Percentiles rank a stretch among this genome's conserved stretches.
These are phyloP conservation scores for Melanophora roralis DNA, from an alignment of 2,888 invertebrate species.

Conservation along the genomic window DNA sequence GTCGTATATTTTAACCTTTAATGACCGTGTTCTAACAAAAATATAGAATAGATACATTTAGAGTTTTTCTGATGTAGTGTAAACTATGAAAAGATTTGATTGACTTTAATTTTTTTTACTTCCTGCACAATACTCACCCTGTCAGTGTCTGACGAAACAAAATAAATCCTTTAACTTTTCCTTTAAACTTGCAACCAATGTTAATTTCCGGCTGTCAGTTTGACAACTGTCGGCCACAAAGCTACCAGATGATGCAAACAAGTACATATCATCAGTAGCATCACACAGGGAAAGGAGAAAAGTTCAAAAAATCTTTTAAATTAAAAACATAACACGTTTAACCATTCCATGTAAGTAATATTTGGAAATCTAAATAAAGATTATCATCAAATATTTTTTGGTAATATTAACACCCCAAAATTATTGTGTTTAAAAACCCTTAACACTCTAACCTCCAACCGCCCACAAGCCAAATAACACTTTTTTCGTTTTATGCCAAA, in stretches of 20 bases:
- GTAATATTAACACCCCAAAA: slow-evolving; percentile 43
- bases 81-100: too few species aligned
- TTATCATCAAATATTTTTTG: slow-evolving; percentile 56
- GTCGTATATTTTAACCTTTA: too few species aligned
- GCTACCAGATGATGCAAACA: slow-evolving; percentile 53
- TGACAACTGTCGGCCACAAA: slow-evolving; percentile 62
- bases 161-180: slow-evolving; percentile 20
- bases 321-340: slow-evolving; percentile 61
- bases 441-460: not conserved
- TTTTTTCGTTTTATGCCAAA: not conserved
- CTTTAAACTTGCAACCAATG: slow-evolving; percentile 54
- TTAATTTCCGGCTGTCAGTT: slow-evolving; percentile 72
- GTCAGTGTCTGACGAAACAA: not conserved
- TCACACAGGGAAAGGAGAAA: not conserved
- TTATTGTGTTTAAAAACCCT: not conserved
- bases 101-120: too few species aligned
- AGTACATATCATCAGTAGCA: not conserved
- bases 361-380: slow-evolving; percentile 44
- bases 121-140: not conserved
- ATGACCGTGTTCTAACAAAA: too few species aligned
- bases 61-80: too few species aligned
- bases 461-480: not conserved
- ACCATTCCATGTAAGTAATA: not conserved
- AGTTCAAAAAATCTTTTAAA: slow-evolving; percentile 57
- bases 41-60: too few species aligned